Base-by-base conservation (phyloP, 1,140 invertebrate species). In the Cryptotermes secundus region DNA sequence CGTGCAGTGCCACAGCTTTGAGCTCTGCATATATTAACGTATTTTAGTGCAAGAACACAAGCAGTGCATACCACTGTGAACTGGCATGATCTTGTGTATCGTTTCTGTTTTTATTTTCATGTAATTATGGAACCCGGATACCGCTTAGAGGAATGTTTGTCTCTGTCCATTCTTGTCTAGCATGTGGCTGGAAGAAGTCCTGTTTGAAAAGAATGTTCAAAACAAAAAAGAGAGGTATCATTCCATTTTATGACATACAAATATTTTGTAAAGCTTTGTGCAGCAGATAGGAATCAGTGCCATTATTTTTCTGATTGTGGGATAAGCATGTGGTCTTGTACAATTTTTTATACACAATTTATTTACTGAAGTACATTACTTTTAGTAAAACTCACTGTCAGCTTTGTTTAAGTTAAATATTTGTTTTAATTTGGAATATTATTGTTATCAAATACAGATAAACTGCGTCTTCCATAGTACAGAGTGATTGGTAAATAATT, bases 231-330 rank as follows among this genome's bases (percentile, higher is more conserved):
- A 19, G 45, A 49, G 22, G 45, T 72, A 14, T 72, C 59, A 72
- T 72, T 72, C 59, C 26, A 72, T 72, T 72, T 72, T 72, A 31
- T 72, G 59, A 72, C 10, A 72, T 9, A 14, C 10, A 26, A 31
- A n/a, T 72, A n/a, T 72, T 72, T 72, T 72, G 31, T 31, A 14
- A 72, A 26, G 7, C 31, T n/a, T 72, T 72, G 1, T n/a, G 14
- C 26, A n/a, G 59, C 6, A 72, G 26, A 72, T n/a, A 12, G 4
- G n/a, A n/a, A n/a, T n/a, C 9, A 72, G 59, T 72, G 59, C 59
- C 59, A 72, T 72, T 72, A 72, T 72, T n/a, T 72, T 72, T 72
- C 59, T n/a, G 31, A n/a, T 72, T n/a, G 26, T 72, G n/a, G 59
- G 45, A 1, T 72, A 72, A 72, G 3, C 26, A 72, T 72, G 6